Evolutionary conservation across 2,888 invertebrate genomes (phyloP), one percentile per base, ranked within the genome.

Genomic region (Lymantria dispar): DNA sequence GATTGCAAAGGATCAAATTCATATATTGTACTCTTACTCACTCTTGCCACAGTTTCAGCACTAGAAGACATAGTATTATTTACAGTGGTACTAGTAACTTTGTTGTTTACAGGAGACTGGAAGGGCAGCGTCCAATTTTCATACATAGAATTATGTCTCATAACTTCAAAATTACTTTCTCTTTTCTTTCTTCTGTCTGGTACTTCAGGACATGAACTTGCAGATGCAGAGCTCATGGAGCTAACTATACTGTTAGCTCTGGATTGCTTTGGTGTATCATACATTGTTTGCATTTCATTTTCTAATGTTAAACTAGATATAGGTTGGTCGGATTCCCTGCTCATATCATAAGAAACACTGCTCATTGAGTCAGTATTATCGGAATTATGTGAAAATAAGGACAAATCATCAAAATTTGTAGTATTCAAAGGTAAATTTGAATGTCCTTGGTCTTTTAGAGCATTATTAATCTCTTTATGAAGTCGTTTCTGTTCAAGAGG

Each of bases 1-100:
- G 72, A 62, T 47, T 84, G 84, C 22, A 94, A 78, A 1, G 95
- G 96, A 83, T 96, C 96, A 84, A 96, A 96, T 78, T 95, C 95
- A 74, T 93, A 91, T 45, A 96, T 93, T n/a, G 95, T 92, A 71
- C 95, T 94, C 63, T 92, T 87, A 48, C 92, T 91, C 0, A 83
- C 64, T 40, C 83, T 76, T 65, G 52, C 55, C 43, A 8, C 29
- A 2, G 47, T 8, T 10, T 54, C 50, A 15, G 43, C 37, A 30
- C 8, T 12, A 30, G 7, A 10, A 40, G 8, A 11, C 0, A 12
- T 10, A 36, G 12, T 30, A 31, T 36, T 9, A 30, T 11, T 37
- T 12, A 5, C 31, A n/a, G 15, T 5, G 14, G 15, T 33, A 8
- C 48, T 42, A 8, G 40, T 62, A 42, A n/a, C 15, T 13, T 43